Base-by-base conservation (phyloP, 2,888 invertebrate species). In the Keiferia lycopersicella region DNA sequence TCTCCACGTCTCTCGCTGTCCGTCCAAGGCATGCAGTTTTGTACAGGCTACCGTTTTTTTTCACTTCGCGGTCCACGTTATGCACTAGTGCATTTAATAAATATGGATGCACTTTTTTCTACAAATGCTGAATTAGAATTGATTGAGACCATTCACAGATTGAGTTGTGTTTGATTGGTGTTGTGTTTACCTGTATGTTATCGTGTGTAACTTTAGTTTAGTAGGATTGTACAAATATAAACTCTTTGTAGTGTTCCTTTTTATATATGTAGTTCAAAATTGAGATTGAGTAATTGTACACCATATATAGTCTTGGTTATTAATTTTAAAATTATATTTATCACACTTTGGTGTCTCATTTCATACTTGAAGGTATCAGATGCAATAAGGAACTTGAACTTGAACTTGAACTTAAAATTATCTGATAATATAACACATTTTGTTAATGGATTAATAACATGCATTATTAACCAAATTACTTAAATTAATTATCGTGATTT, bases 41-140 rank as follows among this genome's bases (percentile, higher is more conserved):
- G 77, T 79, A 77, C 74, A 65, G 69, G 88, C 91, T 88, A 88
- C 90, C 70, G 88, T 86, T 78, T 81, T 86, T 88, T 88, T 86
- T 79, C 77, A 72, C 72, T n/a, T 74, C 71, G 67, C 76, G 88
- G 81, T 83, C 77, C 73, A 85, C 79, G 78, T 85, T 78, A 91
- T 89, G 86, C 89, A 73, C 77, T 68, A 87, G 69, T 74, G 82
- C 69, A 66, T 78, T 8, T 66, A 66, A 87, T 89, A 76, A 87
- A 87, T 87, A 88, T 88, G 87, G 75, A 88, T 86, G 81, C 77
- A 78, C 68, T 77, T 77, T 81, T 56, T 56, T 56, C 26, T 56
- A 16, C 45, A 34, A 30, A 26, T 26, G 30, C 26, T 16, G 34
- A 82, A 81, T 84, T 83, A 83, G 59, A 62, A 65, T 86, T 79